Evolutionary conservation across 2,888 invertebrate genomes (phyloP), one percentile per base, ranked within the genome.

Genomic region (Pilophorus perplexus): DNA sequence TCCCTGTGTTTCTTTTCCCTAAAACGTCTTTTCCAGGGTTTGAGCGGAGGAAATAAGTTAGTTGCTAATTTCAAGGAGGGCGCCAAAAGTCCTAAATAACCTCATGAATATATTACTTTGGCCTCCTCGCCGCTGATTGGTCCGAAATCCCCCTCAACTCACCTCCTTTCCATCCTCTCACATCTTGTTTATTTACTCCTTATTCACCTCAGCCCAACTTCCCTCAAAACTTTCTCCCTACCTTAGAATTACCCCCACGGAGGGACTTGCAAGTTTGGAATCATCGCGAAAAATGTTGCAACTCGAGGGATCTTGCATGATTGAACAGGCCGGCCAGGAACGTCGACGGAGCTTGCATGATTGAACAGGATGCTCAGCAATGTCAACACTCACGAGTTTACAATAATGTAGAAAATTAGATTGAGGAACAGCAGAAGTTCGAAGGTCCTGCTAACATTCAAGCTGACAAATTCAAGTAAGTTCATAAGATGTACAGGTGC

Each of bases 51-150:
- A 50, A 50, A 50, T 50, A 50, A 50, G 48, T 50, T 50, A 50
- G 48, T 50, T 50, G n/a, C 48, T 50, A 50, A 50, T 50, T 50
- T 50, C 48, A 50, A 50, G 48, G 25, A 50, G 48, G 23, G 48
- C 1, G 28, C n/a, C 52, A 27, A 52, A 28, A 52, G 52, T 52
- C 28, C 52, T 52, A 52, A 28, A 52, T 52, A 52, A 52, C 28
- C 52, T 52, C 52, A 52, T 52, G 52, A 52, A 52, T 52, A 52
- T 28, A 52, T 28, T 52, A 52, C 52, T 52, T 28, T 28, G 14
- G 27, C 16, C 27, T 25, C 28, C 28, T 52, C 52, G 46, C 52
- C 27, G 52, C 28, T 52, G 52, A 52, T 52, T 52, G 28, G 52
- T 27, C 52, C 14, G 52, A 28, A 52, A 52, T 3, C 16, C 52